phyloP scores from a whole-genome alignment of 2,113 vertebrate genomes.

The Oncorhynchus nerka region DNA sequence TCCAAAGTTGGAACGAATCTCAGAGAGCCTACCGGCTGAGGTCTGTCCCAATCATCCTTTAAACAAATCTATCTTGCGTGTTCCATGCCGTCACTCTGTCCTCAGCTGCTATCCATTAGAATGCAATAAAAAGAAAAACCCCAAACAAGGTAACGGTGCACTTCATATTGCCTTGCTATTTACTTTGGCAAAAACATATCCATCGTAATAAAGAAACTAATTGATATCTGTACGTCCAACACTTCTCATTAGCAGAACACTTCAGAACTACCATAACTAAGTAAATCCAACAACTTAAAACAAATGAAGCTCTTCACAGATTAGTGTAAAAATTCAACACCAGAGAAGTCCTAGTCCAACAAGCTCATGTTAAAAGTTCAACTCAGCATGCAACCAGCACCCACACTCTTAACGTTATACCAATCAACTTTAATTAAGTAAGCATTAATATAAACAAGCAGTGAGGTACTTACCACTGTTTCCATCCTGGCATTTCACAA shows the following conservation, averaged over 20 bases:
- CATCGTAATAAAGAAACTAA: not conserved
- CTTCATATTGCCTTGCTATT: constrained; percentile 1
- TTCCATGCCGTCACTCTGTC: not conserved
- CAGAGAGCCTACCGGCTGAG: not conserved
- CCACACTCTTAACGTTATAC: constrained; percentile 18
- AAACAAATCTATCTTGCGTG: not conserved
- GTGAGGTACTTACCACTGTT: constrained; percentile 67
- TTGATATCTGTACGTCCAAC: too few species aligned
- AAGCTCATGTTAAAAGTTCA: too few species aligned
- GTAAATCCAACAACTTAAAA: too few species aligned
- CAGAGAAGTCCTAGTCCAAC: too few species aligned
- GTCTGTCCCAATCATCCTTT: constrained; percentile 10
- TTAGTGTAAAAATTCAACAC: not conserved
- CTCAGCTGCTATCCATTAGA: constrained; percentile 3
- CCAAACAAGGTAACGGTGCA: not conserved
- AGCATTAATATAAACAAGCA: constrained; percentile 41
- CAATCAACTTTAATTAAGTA: constrained; percentile 31
- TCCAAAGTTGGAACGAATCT: not conserved
- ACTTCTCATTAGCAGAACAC: too few species aligned
- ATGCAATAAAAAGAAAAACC: not conserved
- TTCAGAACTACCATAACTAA: not conserved
- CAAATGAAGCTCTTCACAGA: not conserved
- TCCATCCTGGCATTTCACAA: constrained; percentile 72
- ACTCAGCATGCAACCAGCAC: constrained; percentile 10
- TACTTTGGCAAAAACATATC: not conserved